Base-by-base conservation (phyloP, 2,797 vertebrate species). In the Sphenopsis melanotis region DNA sequence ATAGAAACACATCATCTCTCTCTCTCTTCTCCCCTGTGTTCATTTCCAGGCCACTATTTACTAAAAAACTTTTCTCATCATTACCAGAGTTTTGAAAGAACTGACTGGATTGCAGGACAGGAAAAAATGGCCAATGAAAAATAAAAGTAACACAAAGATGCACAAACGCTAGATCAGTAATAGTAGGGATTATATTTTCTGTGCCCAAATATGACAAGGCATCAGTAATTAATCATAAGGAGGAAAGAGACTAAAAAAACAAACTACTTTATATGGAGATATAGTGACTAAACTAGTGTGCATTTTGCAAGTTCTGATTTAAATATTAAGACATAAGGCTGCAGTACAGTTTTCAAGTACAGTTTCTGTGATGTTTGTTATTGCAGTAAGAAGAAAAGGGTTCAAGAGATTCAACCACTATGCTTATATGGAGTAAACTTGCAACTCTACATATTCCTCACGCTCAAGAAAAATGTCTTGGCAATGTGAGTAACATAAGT, bases 211-310 rank as follows among this genome's bases (percentile, higher is more conserved):
- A 70, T 57, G 47, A 21, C 19, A 56, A 69, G 13, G 17, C 3
- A 82, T 44, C 10, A 4, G 17, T 37, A 86, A 55, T 53, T 77
- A 50, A 85, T 49, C 15, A 41, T 16, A 52, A 60, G 53, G 27
- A 75, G 8, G 21, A 76, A 88, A 69, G 4, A 72, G 7, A 47
- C 10, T 30, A 18, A n/a, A 68, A 46, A 79, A 82, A 21, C 78
- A 19, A 1, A 0, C 1, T 84, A 65, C 11, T 64, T 50, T 47
- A n/a, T n/a, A 34, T 21, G 21, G 42, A 72, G 26, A 56, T 6
- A 50, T 1, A 76, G 5, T 2, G 1, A 71, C 11, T 53, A 61
- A 75, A 66, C 4, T 36, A 46, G 3, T 1, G 4, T 30, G 36
- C 6, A 46, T 65, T 72, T 63, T 47, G 7, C 1, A 8, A 56